Percentiles rank a stretch among this genome's conserved stretches.
Conservation (phyloP, 1,140 invertebrate genomes). For the Nylanderia fulva region DNA sequence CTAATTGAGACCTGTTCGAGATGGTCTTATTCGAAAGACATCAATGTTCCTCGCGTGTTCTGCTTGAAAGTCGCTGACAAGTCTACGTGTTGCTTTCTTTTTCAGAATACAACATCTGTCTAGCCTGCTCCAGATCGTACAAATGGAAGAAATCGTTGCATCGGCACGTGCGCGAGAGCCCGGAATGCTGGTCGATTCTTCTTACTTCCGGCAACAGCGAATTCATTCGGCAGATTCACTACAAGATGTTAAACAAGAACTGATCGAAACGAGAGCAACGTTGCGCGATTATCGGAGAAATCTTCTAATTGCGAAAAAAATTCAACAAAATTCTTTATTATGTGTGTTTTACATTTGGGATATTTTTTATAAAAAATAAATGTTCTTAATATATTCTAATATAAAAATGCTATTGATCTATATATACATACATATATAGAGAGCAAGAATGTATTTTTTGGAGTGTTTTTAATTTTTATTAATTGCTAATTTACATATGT, state of each 20-base stretch:
- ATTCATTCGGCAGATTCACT: conserved; percentile 82
- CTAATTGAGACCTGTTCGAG: background rate
- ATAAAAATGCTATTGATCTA: conserved; percentile 13
- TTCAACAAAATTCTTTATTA: conserved; percentile 37
- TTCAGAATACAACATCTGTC: conserved; percentile 83
- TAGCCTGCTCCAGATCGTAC: conserved; percentile 85
- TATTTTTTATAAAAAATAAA: conserved; percentile 74
- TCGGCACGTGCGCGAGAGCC: conserved; percentile 85
- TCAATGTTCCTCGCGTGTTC: background rate
- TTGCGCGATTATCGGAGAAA: background rate
- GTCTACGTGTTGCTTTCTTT: conserved; percentile 71
- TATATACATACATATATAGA: background rate
- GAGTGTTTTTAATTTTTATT: background rate
- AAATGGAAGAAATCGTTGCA: conserved; percentile 86
- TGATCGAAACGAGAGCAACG: conserved; percentile 31
- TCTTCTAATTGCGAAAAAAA: background rate
- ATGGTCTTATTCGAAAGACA: conserved; percentile 14
- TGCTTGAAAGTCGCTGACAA: conserved; percentile 46
- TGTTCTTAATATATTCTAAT: conserved; percentile 65
- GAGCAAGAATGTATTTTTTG: background rate
- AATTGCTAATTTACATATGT: background rate
- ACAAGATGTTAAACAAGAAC: conserved; percentile 79
- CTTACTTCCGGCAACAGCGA: conserved; percentile 81
- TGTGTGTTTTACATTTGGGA: conserved; percentile 49
- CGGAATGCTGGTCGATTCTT: conserved; percentile 84